phyloP scores from a whole-genome alignment of 1,140 invertebrate species.

The Acyrthosiphon pisum region DNA sequence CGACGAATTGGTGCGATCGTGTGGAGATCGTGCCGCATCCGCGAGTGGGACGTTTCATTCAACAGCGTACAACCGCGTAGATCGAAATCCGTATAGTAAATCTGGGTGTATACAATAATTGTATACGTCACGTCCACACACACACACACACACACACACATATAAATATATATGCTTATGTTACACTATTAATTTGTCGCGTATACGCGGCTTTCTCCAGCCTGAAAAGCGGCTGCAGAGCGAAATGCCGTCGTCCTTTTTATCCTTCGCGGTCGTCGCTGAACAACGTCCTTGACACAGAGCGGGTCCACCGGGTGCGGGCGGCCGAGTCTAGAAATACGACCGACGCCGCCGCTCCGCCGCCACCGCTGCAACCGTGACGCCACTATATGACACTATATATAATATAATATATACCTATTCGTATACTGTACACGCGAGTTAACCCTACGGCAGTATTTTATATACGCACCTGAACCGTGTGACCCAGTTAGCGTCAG shows the following conservation, averaged over 20 bases:
- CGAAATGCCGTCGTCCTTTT: constrained; percentile 28
- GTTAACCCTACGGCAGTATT: constrained; percentile 26
- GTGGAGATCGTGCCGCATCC: not conserved
- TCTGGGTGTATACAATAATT: not conserved
- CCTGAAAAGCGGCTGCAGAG: not conserved
- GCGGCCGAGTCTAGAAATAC: constrained; percentile 55
- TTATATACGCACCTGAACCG: constrained; percentile 36
- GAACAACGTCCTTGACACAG: constrained; percentile 54
- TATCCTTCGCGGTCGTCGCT: constrained; percentile 34
- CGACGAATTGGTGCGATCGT: not conserved
- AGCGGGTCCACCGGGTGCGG: constrained; percentile 51
- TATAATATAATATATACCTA: constrained; percentile 9
- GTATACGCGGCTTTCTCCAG: not conserved
- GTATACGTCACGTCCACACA: not conserved
- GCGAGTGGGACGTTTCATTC: constrained; percentile 49
- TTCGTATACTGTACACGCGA: not conserved
- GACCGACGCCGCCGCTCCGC: not conserved
- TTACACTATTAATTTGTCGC: not conserved
- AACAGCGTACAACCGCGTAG: not conserved
- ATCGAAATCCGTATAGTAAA: constrained; percentile 3
- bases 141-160: no score
- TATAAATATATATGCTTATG: not conserved
- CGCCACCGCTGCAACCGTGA: constrained; percentile 19
- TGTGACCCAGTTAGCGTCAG: constrained; percentile 39
- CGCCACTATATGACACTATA: constrained; percentile 17